Evolutionary conservation across 2,797 vertebrate genomes (phyloP).

Genomic region (Pitangus sulphuratus): DNA sequence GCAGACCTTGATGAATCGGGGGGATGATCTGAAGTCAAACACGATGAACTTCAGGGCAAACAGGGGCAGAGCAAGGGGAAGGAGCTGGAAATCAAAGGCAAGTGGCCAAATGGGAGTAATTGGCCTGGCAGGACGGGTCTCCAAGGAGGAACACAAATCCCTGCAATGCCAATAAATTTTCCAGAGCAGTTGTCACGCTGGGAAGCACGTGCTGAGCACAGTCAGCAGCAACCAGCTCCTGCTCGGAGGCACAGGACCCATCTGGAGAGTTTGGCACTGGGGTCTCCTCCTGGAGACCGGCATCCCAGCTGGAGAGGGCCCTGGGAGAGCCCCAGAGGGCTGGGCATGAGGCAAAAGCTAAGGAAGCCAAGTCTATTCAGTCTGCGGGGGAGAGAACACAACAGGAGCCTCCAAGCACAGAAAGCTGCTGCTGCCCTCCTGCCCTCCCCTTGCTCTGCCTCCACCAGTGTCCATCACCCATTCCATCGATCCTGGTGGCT

Average conservation of each 20-base stretch:
- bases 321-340: not conserved
- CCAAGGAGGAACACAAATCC: not conserved
- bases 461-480: not conserved
- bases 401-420: not conserved
- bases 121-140: not conserved
- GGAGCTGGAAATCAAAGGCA: not conserved
- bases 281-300: not conserved
- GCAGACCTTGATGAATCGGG: not conserved
- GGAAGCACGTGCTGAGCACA: not conserved
- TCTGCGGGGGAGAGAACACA: fast-evolving
- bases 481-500: not conserved
- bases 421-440: not conserved
- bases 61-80: not conserved
- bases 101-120: not conserved
- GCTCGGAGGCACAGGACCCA: not conserved
- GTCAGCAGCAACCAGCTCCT: not conserved
- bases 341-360: not conserved
- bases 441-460: not conserved
- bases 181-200: fast-evolving
- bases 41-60: not conserved
- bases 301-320: not conserved
- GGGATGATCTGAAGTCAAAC: not conserved
- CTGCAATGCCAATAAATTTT: not conserved
- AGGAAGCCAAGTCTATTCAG: not conserved
- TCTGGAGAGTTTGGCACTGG: not conserved